These are phyloP conservation scores for Polyploca ridens DNA, from an alignment of 2,888 invertebrate species.

Conservation along the genomic window DNA sequence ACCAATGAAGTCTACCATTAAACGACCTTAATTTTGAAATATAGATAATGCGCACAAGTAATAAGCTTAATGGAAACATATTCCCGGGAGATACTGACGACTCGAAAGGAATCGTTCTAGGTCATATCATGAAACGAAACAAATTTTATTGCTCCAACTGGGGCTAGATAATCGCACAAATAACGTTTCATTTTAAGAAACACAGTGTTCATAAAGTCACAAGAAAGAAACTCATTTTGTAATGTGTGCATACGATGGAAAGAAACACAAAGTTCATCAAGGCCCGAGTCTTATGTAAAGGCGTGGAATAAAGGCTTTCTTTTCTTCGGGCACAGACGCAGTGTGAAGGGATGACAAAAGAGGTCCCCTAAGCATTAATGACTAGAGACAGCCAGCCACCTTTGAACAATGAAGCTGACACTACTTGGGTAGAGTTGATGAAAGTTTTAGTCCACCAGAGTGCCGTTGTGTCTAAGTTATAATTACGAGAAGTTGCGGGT, in stretches of 20 bases:
- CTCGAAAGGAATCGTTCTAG: constrained; percentile 27
- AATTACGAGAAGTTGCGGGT: neutral
- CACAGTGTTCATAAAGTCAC: neutral
- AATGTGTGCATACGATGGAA: constrained; percentile 23
- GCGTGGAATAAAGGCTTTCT: constrained; percentile 51
- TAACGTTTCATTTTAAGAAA: constrained; percentile 25
- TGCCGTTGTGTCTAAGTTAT: constrained; percentile 8
- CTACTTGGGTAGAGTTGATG: constrained; percentile 61
- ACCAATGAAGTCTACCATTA: neutral
- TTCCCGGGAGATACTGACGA: constrained; percentile 25
- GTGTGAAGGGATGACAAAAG: constrained; percentile 58
- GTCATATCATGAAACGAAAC: constrained; percentile 25
- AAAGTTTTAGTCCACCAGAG: constrained; percentile 51
- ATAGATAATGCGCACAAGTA: constrained; percentile 29
- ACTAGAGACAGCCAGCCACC: constrained; percentile 52
- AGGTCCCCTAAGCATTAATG: constrained; percentile 63
- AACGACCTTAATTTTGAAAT: constrained; percentile 30
- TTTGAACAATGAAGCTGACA: constrained; percentile 61
- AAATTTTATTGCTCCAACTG: constrained; percentile 13
- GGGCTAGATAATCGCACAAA: neutral
- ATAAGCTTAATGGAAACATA: constrained; percentile 37
- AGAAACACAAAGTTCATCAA: constrained; percentile 45
- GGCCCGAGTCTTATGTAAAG: constrained; percentile 36
- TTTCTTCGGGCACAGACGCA: constrained; percentile 40
- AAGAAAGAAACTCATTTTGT: constrained; percentile 22